phyloP scores from a whole-genome alignment of 2,888 invertebrate species.

The Lucinisca nassula region DNA sequence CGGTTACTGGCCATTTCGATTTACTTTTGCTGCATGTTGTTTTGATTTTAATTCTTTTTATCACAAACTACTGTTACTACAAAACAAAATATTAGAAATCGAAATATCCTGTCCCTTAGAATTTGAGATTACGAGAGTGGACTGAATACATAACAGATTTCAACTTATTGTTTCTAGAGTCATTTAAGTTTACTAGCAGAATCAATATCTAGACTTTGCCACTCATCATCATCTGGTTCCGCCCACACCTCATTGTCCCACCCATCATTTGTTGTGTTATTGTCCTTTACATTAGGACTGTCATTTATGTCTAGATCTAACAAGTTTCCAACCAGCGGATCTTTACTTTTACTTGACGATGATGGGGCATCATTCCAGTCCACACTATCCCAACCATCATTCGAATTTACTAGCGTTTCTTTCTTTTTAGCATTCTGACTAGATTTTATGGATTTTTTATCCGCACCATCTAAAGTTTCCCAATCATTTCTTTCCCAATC shows the following conservation, averaged over 20 bases:
- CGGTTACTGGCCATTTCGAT: no score
- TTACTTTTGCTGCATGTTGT: no score
- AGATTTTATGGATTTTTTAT: conserved; percentile 72
- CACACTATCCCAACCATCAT: conserved; percentile 59
- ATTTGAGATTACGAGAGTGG: no score
- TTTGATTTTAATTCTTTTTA: no score
- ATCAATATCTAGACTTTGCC: conserved; percentile 84
- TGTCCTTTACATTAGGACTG: conserved; percentile 55
- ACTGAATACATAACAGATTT: no score
- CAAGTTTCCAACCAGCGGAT: conserved; percentile 84
- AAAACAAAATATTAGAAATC: no score
- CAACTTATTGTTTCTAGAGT: conserved; percentile 1
- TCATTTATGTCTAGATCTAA: conserved; percentile 82
- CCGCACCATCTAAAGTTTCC: conserved; percentile 71
- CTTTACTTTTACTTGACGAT: conserved; percentile 76
- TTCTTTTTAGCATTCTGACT: conserved; percentile 73
- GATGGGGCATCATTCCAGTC: conserved; percentile 80
- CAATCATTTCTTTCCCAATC: conserved; percentile 78
- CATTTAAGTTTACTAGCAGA: conserved; percentile 69
- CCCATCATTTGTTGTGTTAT: conserved; percentile 67
- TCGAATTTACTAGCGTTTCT: conserved; percentile 62
- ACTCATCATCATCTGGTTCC: conserved; percentile 82
- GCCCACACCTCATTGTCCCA: conserved; percentile 87
- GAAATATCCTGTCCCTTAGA: no score
- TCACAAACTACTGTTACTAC: no score